Conservation (phyloP, 2,113 vertebrate genomes). For the Onychostruthus taczanowskii region DNA sequence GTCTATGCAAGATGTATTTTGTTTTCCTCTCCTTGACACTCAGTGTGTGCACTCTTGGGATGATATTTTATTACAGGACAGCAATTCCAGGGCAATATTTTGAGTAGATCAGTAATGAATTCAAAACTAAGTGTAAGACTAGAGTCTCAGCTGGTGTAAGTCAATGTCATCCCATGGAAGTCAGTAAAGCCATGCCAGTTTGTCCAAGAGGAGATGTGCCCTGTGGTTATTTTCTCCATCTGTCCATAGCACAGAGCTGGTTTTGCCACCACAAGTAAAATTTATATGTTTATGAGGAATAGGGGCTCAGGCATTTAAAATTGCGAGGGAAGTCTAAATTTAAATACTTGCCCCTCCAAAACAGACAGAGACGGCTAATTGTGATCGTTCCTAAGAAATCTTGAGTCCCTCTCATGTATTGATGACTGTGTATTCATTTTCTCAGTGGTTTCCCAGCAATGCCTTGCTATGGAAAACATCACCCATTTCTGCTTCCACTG, state of each 20-base stretch:
- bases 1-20: not conserved
- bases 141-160: not conserved
- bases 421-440: not conserved
- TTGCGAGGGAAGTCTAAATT: not conserved
- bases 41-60: not conserved
- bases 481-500: not conserved
- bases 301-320: not conserved
- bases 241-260: not conserved
- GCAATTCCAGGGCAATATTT: conserved; percentile 18
- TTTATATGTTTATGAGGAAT: not conserved
- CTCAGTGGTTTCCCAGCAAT: not conserved
- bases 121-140: not conserved
- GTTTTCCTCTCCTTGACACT: conserved; percentile 2
- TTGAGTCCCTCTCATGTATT: not conserved
- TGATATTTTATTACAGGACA: conserved; percentile 1
- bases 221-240: not conserved
- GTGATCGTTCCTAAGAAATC: not conserved
- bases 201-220: not conserved
- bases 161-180: not conserved
- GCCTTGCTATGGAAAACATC: not conserved
- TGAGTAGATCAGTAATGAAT: not conserved
- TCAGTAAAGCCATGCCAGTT: not conserved
- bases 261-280: not conserved
- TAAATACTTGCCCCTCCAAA: not conserved
- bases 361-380: not conserved